Evolutionary conservation across 2,113 vertebrate genomes (phyloP).

Genomic region (Chionis minor): DNA sequence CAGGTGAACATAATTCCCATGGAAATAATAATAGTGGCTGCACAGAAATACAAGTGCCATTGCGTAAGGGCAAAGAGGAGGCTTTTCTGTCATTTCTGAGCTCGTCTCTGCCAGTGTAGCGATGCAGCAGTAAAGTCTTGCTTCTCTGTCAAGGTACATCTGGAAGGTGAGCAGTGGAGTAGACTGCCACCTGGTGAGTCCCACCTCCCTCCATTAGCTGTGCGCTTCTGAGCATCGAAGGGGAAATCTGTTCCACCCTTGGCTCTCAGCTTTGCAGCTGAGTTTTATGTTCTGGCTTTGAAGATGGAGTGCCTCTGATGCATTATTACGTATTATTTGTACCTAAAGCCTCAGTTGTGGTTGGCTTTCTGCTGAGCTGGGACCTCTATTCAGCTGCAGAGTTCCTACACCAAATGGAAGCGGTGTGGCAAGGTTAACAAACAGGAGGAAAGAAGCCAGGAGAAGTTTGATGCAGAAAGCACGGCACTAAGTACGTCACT

Average conservation of each 20-base stretch:
- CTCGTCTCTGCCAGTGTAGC: not conserved
- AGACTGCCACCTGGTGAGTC: not conserved
- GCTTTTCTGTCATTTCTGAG: not conserved
- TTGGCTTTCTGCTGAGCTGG: constrained; percentile 27
- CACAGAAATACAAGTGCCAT: not conserved
- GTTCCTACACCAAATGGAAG: not conserved
- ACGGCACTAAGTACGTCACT: not conserved
- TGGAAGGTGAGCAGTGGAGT: not conserved
- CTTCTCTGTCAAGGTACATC: not conserved
- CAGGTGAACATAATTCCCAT: not conserved
- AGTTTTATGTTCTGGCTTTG: not conserved
- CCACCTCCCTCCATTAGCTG: not conserved
- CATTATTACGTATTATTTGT: not conserved
- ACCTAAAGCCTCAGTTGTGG: not conserved
- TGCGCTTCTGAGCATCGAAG: not conserved
- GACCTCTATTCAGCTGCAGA: not conserved
- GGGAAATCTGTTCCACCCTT: not conserved
- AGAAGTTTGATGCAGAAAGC: not conserved
- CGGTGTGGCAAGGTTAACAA: not conserved
- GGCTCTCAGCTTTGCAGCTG: not conserved
- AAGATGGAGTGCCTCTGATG: not conserved
- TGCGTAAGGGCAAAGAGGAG: not conserved
- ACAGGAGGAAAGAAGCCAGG: not conserved
- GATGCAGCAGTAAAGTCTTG: not conserved
- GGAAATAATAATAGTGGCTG: not conserved